Evolutionary conservation across 2,113 vertebrate genomes (phyloP).

Genomic region (Haemorhous mexicanus): DNA sequence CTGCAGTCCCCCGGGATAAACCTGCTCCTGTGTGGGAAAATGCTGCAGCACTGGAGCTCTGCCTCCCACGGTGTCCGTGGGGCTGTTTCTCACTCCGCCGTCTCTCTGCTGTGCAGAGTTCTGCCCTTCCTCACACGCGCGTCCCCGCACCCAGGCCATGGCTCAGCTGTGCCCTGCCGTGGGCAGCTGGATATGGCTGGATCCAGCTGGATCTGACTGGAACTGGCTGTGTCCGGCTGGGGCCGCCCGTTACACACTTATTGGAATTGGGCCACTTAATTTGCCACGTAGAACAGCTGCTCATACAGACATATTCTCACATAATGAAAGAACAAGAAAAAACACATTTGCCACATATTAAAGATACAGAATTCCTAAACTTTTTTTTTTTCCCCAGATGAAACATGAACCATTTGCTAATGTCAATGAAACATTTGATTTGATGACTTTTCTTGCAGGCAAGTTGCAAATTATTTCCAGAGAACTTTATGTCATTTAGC

Average conservation of each 20-base stretch:
- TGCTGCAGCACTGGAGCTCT: rapidly evolving
- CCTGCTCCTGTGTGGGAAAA: background rate
- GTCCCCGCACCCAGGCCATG: rapidly evolving
- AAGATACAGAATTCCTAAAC: background rate
- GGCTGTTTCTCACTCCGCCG: background rate
- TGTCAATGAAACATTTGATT: background rate
- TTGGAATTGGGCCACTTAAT: background rate
- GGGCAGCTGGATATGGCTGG: rapidly evolving
- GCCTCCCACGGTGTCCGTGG: rapidly evolving
- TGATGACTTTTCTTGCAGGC: background rate
- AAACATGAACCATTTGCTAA: background rate
- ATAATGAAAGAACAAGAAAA: background rate
- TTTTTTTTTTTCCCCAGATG: background rate
- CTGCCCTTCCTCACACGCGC: rapidly evolving
- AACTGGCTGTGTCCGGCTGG: rapidly evolving
- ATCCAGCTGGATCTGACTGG: rapidly evolving
- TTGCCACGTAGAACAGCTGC: background rate
- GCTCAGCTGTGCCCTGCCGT: rapidly evolving
- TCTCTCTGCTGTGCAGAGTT: rapidly evolving
- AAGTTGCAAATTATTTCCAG: background rate
- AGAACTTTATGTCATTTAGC: background rate
- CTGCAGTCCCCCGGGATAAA: background rate
- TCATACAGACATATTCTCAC: background rate
- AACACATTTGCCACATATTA: background rate
- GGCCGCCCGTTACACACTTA: rapidly evolving